Conservation (phyloP, 2,797 vertebrate genomes). For the Sebastes aleutianus region DNA sequence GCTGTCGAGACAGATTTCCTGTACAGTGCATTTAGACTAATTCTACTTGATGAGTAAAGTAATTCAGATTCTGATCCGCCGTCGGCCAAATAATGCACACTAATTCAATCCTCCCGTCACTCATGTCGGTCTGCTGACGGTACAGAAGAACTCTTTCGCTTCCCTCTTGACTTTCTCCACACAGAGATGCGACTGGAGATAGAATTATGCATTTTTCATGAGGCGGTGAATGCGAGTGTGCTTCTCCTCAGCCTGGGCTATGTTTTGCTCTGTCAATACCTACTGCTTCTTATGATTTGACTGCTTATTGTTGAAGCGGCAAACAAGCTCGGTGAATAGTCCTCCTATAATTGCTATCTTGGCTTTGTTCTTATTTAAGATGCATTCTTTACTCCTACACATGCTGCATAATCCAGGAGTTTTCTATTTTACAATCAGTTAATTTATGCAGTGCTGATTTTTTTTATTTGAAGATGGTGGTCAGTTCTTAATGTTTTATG, state of each 20-base stretch:
- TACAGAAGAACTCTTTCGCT: conserved; percentile 59
- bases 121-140: conserved; percentile 50
- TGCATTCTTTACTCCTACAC: conserved; percentile 3
- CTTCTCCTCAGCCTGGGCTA: conserved; percentile 55
- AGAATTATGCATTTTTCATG: conserved; percentile 79
- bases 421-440: not conserved
- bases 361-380: conserved; percentile 7
- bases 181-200: conserved; percentile 67
- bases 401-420: not conserved
- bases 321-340: conserved; percentile 51
- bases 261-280: conserved; percentile 72
- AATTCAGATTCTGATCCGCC: conserved; percentile 49
- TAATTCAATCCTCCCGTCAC: conserved; percentile 49
- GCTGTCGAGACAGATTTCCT: conserved; percentile 40
- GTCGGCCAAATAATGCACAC: conserved; percentile 43
- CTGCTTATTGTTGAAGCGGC: conserved; percentile 49
- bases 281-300: conserved; percentile 56
- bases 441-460: not conserved
- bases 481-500: not conserved
- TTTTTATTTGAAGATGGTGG: not conserved
- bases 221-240: conserved; percentile 59
- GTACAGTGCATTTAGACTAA: conserved; percentile 48
- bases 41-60: conserved; percentile 61
- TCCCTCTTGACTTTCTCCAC: conserved; percentile 65
- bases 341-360: conserved; percentile 45